These are phyloP conservation scores for Poecile atricapillus DNA, from an alignment of 2,113 vertebrate genomes.

Conservation along the genomic window DNA sequence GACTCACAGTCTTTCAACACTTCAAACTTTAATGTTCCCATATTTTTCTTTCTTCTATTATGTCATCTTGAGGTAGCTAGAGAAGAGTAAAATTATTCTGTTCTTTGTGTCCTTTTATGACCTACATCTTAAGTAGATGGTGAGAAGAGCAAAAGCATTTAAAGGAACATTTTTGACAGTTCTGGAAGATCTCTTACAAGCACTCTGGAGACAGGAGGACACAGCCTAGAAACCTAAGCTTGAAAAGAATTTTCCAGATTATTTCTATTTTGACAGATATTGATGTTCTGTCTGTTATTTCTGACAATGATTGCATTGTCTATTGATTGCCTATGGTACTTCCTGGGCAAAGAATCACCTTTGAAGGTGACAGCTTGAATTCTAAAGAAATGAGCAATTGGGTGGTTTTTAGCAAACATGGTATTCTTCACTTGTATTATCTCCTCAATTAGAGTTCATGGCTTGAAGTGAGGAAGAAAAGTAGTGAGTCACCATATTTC, in stretches of 20 bases:
- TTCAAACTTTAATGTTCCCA: background rate
- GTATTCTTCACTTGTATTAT: background rate
- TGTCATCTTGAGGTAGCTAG: background rate
- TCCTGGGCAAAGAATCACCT: background rate
- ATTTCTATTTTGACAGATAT: background rate
- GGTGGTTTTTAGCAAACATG: background rate
- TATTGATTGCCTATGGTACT: rapidly evolving
- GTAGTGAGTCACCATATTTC: background rate
- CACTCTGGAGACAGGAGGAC: background rate
- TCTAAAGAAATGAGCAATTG: background rate
- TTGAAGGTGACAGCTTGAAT: background rate
- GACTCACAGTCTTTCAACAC: background rate
- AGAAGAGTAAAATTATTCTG: background rate
- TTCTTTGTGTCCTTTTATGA: background rate
- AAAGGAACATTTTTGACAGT: background rate
- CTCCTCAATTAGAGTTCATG: background rate
- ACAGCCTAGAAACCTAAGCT: background rate
- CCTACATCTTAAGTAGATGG: background rate
- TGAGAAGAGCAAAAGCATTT: background rate
- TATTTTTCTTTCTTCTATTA: background rate
- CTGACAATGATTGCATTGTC: rapidly evolving
- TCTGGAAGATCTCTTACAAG: background rate
- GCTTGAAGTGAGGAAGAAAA: background rate
- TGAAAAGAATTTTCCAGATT: background rate
- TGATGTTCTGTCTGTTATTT: background rate